Conservation (phyloP, 2,888 invertebrate species). For the Automeris io region DNA sequence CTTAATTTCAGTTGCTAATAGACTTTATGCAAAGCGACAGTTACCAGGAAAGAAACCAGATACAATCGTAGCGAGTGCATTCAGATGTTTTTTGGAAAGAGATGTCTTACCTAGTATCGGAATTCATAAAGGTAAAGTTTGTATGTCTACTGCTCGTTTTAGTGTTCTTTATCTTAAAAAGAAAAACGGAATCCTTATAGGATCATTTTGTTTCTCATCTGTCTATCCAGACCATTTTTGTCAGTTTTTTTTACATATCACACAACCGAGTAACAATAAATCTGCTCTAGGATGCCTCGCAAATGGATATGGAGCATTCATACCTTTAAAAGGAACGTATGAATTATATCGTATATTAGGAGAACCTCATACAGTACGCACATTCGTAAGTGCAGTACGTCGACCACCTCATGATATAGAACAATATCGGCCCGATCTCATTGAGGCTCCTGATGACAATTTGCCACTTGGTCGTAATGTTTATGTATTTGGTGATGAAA, state of each 20-base stretch:
- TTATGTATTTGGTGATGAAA: slow-evolving; percentile 51
- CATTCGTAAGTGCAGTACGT: slow-evolving; percentile 48
- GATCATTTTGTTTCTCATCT: too few species aligned
- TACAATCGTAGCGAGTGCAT: slow-evolving; percentile 69
- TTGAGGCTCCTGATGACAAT: slow-evolving; percentile 30
- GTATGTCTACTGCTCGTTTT: too few species aligned
- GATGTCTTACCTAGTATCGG: slow-evolving; percentile 60
- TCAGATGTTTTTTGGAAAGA: slow-evolving; percentile 69
- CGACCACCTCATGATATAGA: slow-evolving; percentile 33
- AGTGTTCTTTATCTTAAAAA: too few species aligned
- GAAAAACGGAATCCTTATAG: too few species aligned
- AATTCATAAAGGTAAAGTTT: slow-evolving; percentile 49
- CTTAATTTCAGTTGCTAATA: slow-evolving; percentile 68
- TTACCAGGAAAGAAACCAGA: slow-evolving; percentile 49
- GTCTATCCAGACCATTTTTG: not conserved
- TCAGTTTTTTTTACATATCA: not conserved
- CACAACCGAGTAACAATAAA: not conserved
- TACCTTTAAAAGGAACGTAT: slow-evolving; percentile 64
- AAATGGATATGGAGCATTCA: slow-evolving; percentile 42
- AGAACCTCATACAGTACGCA: slow-evolving; percentile 62
- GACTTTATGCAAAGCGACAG: slow-evolving; percentile 53
- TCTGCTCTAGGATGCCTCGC: slow-evolving; percentile 40
- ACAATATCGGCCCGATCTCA: slow-evolving; percentile 23
- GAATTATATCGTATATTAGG: slow-evolving; percentile 58
- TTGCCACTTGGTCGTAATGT: slow-evolving; percentile 44